phyloP scores from a whole-genome alignment of 2,113 vertebrate genomes.

The Morphnarchus princeps region DNA sequence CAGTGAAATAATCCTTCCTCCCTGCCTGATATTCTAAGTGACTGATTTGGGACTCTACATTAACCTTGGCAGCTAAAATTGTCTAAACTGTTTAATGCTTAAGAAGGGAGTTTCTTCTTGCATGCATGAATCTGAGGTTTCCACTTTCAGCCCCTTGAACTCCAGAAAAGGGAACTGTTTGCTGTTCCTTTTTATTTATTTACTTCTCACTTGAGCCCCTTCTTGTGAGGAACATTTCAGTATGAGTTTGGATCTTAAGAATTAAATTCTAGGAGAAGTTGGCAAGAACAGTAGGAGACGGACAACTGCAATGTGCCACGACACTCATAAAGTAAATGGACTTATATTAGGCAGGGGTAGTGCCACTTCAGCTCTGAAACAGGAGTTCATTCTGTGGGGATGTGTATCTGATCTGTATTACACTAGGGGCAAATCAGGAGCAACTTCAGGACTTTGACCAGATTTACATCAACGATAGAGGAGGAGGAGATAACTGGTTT shows the following conservation, averaged over 20 bases:
- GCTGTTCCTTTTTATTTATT: neutral
- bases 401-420: neutral
- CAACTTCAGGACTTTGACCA: neutral
- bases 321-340: neutral
- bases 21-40: neutral
- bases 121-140: neutral
- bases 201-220: neutral
- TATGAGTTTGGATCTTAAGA: neutral
- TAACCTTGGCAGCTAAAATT: neutral
- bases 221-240: neutral
- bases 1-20: neutral
- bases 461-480: neutral
- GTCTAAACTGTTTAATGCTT: neutral
- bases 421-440: neutral
- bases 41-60: neutral
- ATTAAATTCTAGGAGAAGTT: neutral
- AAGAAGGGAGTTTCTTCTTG: neutral
- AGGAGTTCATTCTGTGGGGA: neutral
- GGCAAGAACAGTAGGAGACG: neutral
- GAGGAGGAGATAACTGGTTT: neutral
- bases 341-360: neutral
- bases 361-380: neutral
- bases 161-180: neutral
- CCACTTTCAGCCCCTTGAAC: rapidly evolving
- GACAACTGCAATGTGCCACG: neutral